A percentile compares a stretch with the other conserved stretches of the same genome.
Evolutionary conservation across 2,888 invertebrate species (phyloP).

Genomic region (Hydriomena furcata): DNA sequence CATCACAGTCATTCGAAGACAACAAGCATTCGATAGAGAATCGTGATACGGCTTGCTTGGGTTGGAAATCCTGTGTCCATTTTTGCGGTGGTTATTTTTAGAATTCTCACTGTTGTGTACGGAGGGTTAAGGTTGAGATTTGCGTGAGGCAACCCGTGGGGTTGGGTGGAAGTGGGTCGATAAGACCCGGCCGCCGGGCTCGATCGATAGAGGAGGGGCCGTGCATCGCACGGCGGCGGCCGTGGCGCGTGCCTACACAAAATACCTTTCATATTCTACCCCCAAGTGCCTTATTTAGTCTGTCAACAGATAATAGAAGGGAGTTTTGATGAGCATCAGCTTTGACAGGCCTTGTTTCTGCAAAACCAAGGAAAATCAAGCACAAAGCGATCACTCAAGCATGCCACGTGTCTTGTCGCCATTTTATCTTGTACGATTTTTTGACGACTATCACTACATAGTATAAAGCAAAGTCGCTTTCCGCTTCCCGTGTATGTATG

Average conservation of each 20-base stretch:
- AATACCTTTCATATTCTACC: conserved; percentile 50
- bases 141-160: conserved; percentile 44
- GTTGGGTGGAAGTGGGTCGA: conserved; percentile 72
- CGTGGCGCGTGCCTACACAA: conserved; percentile 61
- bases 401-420: conserved; percentile 2
- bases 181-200: conserved; percentile 63
- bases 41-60: conserved; percentile 63
- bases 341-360: conserved; percentile 25
- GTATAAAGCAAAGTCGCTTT: no score
- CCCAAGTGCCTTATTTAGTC: conserved; percentile 45
- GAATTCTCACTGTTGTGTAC: conserved; percentile 48
- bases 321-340: conserved; percentile 29
- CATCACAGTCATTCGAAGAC: conserved; percentile 55
- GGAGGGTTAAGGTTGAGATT: conserved; percentile 67
- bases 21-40: conserved; percentile 57
- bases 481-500: no score
- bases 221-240: conserved; percentile 39
- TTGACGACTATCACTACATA: no score
- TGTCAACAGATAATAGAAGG: conserved; percentile 41
- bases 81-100: conserved; percentile 36
- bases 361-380: conserved; percentile 7
- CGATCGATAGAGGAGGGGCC: conserved; percentile 74
- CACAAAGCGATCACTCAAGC: conserved; percentile 10
- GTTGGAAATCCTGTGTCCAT: conserved; percentile 64
- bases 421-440: not conserved